Conservation (phyloP, 2,113 vertebrate genomes). For the Poeciliopsis retropinna region DNA sequence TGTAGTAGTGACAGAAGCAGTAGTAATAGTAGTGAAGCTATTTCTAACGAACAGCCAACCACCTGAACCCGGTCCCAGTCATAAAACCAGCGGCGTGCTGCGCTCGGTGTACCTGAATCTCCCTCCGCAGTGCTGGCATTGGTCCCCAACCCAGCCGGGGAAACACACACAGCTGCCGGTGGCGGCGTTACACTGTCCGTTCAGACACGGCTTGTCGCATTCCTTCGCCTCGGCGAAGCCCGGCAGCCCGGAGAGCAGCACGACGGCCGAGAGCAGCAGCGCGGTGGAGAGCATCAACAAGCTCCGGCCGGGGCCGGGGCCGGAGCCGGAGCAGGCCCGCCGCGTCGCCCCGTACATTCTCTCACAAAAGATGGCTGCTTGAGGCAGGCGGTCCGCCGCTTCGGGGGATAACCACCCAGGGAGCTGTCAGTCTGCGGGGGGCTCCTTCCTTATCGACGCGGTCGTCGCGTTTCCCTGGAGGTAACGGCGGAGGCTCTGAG, state of each 20-base stretch:
- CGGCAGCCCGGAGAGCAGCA: conserved; percentile 71
- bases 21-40: too few species aligned
- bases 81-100: conserved; percentile 3
- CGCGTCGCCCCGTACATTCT: conserved; percentile 76
- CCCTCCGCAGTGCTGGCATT: conserved; percentile 98
- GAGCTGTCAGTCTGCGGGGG: background rate
- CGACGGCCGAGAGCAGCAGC: conserved; percentile 63
- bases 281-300: conserved; percentile 62
- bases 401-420: background rate
- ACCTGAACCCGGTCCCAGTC: too few species aligned
- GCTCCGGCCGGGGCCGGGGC: conserved; percentile 54
- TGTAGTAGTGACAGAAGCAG: background rate
- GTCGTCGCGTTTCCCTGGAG: background rate
- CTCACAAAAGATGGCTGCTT: conserved; percentile 76
- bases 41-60: background rate
- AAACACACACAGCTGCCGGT: conserved; percentile 88
- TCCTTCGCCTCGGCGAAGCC: conserved; percentile 83
- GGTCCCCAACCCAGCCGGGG: conserved; percentile 94
- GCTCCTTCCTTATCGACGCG: background rate
- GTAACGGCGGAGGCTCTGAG: conserved; percentile 8
- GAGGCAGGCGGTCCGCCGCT: conserved; percentile 44
- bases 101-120: conserved; percentile 86
- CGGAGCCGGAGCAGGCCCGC: conserved; percentile 72
- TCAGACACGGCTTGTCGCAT: conserved; percentile 91
- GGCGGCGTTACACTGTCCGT: conserved; percentile 87